Conservation (phyloP, 2,888 invertebrate genomes). For the Clunio marinus region DNA sequence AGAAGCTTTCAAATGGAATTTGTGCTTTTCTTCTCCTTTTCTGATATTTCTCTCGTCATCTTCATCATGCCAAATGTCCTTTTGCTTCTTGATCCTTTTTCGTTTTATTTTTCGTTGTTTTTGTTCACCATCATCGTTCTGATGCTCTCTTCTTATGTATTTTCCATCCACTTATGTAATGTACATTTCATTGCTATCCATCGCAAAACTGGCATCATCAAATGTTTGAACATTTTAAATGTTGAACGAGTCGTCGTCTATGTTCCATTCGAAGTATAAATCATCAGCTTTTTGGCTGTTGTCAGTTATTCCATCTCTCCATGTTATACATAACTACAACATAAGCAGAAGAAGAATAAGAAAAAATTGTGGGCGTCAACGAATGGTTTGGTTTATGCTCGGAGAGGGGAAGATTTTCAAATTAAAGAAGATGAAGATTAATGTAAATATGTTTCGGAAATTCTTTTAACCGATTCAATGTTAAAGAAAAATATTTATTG, state of each 20-base stretch:
- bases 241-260: slow-evolving; percentile 6
- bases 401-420: slow-evolving; percentile 17
- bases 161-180: slow-evolving; percentile 21
- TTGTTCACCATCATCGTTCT: slow-evolving; percentile 7
- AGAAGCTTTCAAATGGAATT: not conserved
- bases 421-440: slow-evolving; percentile 8
- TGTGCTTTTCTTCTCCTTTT: slow-evolving; percentile 17
- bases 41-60: not conserved
- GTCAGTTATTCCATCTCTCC: slow-evolving; percentile 1
- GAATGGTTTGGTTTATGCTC: not conserved
- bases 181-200: slow-evolving; percentile 20
- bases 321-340: no score
- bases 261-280: not conserved
- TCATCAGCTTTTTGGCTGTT: slow-evolving; percentile 11
- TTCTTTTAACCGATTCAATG: no score
- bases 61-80: not conserved
- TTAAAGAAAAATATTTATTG: no score
- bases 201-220: slow-evolving; percentile 14
- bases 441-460: no score
- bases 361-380: slow-evolving; percentile 3
- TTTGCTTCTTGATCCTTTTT: not conserved
- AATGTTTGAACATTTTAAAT: slow-evolving; percentile 21
- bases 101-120: not conserved
- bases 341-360: no score
- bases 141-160: not conserved